These are phyloP conservation scores for Antheraea pernyi DNA, from an alignment of 1,140 invertebrate species.

Conservation along the genomic window DNA sequence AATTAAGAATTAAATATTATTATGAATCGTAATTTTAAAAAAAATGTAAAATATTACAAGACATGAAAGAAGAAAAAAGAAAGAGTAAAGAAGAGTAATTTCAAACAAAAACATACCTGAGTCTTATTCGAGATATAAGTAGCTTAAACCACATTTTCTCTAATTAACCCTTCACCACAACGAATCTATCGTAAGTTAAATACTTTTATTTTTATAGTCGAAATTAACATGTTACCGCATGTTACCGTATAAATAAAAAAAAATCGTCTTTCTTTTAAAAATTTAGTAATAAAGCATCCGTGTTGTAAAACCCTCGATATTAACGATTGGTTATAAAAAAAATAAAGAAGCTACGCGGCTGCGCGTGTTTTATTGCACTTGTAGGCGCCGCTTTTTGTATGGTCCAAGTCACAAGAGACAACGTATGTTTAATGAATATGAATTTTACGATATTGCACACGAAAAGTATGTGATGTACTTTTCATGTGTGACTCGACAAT, in stretches of 20 bases:
- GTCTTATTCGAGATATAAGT: not conserved
- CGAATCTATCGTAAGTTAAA: conserved; percentile 18
- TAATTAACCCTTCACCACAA: conserved; percentile 8
- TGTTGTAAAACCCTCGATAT: conserved; percentile 63
- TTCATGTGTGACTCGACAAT: no score
- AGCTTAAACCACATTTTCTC: not conserved
- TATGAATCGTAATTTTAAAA: no score
- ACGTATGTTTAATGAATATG: not conserved
- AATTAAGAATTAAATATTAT: no score
- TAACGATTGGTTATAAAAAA: conserved; percentile 69
- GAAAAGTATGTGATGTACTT: not conserved
- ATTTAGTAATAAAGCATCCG: conserved; percentile 53
- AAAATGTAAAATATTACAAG: no score
- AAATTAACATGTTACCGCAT: conserved; percentile 67
- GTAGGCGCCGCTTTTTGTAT: conserved; percentile 47
- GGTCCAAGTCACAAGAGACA: conserved; percentile 12
- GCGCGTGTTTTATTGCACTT: conserved; percentile 55
- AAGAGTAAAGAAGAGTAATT: not conserved
- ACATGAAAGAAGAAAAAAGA: not conserved
- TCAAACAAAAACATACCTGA: no score
- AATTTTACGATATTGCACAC: not conserved
- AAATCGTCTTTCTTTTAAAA: conserved; percentile 42
- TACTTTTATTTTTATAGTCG: conserved; percentile 55
- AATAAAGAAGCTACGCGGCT: conserved; percentile 55
- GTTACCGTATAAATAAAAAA: conserved; percentile 35